phyloP scores from a whole-genome alignment of 1,140 invertebrate species.

The Megalopta genalis region DNA sequence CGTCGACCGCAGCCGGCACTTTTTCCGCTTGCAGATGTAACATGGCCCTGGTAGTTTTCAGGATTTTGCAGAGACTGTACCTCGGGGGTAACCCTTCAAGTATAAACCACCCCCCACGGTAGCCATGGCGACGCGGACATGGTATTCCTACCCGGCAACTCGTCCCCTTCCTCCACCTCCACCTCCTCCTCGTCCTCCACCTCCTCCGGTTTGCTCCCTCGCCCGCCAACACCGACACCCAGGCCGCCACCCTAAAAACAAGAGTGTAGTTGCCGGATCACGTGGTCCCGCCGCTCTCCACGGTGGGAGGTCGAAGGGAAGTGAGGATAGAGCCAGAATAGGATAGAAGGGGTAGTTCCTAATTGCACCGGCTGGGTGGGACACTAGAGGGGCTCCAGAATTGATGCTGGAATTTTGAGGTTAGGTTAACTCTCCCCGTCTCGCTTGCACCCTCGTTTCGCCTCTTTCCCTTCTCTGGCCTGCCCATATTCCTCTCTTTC shows the following conservation, averaged over 20 bases:
- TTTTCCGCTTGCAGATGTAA: conserved; percentile 52
- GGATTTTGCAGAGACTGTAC: conserved; percentile 76
- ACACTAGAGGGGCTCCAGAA: conserved; percentile 72
- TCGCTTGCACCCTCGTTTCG: conserved; percentile 34
- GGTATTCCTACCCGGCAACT: conserved; percentile 70
- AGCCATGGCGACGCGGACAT: conserved; percentile 73
- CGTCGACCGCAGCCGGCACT: conserved; percentile 40
- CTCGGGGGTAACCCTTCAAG: conserved; percentile 73
- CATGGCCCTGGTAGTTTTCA: conserved; percentile 62
- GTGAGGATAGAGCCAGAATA: conserved; percentile 72
- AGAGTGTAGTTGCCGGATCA: conserved; percentile 74
- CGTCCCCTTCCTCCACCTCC: conserved; percentile 57
- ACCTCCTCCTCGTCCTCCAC: conserved; percentile 26
- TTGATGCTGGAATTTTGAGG: conserved; percentile 78
- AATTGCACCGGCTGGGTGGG: conserved; percentile 74
- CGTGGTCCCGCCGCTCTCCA: conserved; percentile 67
- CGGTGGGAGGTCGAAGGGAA: conserved; percentile 66
- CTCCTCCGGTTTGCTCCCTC: conserved; percentile 39
- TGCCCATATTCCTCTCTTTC: conserved; percentile 6
- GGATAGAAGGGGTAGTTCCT: conserved; percentile 75
- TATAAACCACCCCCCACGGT: conserved; percentile 74
- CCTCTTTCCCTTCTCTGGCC: conserved; percentile 33
- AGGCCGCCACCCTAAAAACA: conserved; percentile 73
- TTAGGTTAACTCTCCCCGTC: conserved; percentile 71
- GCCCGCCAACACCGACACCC: conserved; percentile 48